These are phyloP conservation scores for Cydia strobilella DNA, from an alignment of 1,140 invertebrate species.

Conservation along the genomic window DNA sequence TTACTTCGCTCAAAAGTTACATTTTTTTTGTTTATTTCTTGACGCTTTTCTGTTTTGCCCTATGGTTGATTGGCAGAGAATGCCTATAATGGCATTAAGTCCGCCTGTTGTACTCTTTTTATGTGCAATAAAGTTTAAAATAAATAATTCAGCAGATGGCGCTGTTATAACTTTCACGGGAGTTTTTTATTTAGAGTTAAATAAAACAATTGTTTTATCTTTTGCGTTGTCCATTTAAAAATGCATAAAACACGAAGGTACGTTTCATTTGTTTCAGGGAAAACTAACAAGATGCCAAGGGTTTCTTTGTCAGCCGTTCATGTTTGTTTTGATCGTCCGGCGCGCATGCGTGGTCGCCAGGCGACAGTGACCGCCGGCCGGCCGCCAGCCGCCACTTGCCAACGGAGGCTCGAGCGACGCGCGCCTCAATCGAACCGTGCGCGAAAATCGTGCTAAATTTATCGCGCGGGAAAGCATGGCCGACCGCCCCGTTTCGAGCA, in stretches of 20 bases:
- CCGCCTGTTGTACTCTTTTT: too few relatives aligned
- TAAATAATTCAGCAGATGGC: too few relatives aligned
- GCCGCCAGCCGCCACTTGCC: slow-evolving; percentile 47
- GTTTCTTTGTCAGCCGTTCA: slow-evolving; percentile 1
- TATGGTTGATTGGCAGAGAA: too few relatives aligned
- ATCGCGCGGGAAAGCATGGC: slow-evolving; percentile 52
- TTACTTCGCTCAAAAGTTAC: too few relatives aligned
- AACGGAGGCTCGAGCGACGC: slow-evolving; percentile 48
- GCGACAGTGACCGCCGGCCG: slow-evolving; percentile 38
- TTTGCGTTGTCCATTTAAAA: not conserved
- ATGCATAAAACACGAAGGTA: not conserved
- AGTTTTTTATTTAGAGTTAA: too few relatives aligned
- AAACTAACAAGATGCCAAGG: slow-evolving; percentile 15
- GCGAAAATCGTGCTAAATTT: slow-evolving; percentile 60
- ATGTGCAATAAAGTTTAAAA: too few relatives aligned
- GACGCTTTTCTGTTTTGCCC: too few relatives aligned
- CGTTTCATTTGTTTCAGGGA: slow-evolving; percentile 9
- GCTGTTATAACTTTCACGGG: too few relatives aligned
- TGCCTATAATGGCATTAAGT: too few relatives aligned
- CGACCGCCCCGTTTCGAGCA: slow-evolving; percentile 36
- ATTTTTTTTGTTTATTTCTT: too few relatives aligned
- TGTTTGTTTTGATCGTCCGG: slow-evolving; percentile 47
- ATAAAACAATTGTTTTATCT: too few relatives aligned
- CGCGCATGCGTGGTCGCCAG: slow-evolving; percentile 49
- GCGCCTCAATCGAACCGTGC: slow-evolving; percentile 39